Base-by-base conservation (phyloP, 2,888 invertebrate species). In the Boloria euphrosyne region DNA sequence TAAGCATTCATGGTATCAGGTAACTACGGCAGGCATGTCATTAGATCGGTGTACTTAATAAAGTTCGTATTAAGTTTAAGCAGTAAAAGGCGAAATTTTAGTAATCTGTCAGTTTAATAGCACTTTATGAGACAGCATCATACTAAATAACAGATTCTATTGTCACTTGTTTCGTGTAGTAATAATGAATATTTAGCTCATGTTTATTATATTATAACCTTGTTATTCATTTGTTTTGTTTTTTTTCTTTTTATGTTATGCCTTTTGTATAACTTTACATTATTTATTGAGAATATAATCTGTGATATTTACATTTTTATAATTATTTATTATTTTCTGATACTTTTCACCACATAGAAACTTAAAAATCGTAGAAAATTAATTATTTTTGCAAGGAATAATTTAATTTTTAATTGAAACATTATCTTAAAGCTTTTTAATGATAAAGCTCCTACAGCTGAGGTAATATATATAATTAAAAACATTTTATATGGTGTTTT, bases 21-120 rank as follows among this genome's bases (percentile, higher is more conserved):
- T 46, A 46, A 57, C 27, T 22, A 57, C 13, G 2, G 10, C 22
- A 46, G 22, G 22, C 44, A 49, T 59, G 47, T 59, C 31, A 17
- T 27, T 59, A 38, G 46, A 46, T 62, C 60, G 46, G 49, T 65
- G 17, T 55, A 38, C 52, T 44, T 68, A 68, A 63, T 68, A 65
- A 83, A 83, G 13, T 85, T 83, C 83, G 80, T 76, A 22, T 80
- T 81, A 82, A 83, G 22, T 22, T 1, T 83, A 80, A 77, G 74
- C 77, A 76, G 75, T 75, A 76, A 76, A 75, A 77, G 75, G 76
- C 72, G 78, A 74, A 80, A 81, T 77, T 80, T 73, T 70, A 76
- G 79, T 81, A 80, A 85, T 83, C 78, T 78, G 76, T 78, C 78
- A 79, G 79, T 76, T 73, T 79, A 75, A 71, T 69, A 72, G 68